Evolutionary conservation across 1,140 invertebrate genomes (phyloP), one percentile per base, ranked within the genome.

Genomic region (Drosophila arizonae): DNA sequence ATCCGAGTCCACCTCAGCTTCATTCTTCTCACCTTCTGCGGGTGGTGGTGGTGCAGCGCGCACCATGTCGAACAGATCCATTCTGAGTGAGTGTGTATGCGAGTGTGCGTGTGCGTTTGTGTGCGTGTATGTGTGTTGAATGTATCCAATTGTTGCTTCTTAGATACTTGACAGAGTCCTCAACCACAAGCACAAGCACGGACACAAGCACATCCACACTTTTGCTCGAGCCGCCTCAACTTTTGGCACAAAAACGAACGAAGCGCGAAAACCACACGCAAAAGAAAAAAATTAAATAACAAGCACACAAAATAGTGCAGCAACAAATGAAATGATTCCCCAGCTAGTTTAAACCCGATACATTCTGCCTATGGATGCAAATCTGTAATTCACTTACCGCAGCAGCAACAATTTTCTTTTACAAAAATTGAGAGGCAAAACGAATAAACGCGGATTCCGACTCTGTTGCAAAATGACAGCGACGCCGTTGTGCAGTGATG

Each of bases 51-150:
- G 72, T 0, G 79, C 84, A 9, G 76, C 72, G 15, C 86, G 75
- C 9, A 87, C 84, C 17, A 79, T 33, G 24, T 87, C 82, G 33
- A 87, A 87, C 10, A 87, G 63, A 52, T 86, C 82, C 82, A 86
- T 87, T 28, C 26, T 46, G 15, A 43, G 9, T 56, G 15, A n/a
- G 36, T 41, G 36, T 41, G 36, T 24, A 11, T 26, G 21, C 0
- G 30, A 1, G 6, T 15, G 11, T 56, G 9, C 21, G 54, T n/a
- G 36, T 41, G 36, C 9, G 55, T 43, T 4, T 30, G 5, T 28
- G 13, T 15, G 11, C 41, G 15, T 41, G 54, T 41, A 17, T 41
- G 21, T 24, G 55, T 26, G 21, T 1, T 26, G 30, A n/a, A 13
- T 45, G 55, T 48, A 21, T 15, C 28, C 8, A 21, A 51, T 51